Conservation (phyloP, 2,113 vertebrate genomes). For the Amblyornis subalaris region DNA sequence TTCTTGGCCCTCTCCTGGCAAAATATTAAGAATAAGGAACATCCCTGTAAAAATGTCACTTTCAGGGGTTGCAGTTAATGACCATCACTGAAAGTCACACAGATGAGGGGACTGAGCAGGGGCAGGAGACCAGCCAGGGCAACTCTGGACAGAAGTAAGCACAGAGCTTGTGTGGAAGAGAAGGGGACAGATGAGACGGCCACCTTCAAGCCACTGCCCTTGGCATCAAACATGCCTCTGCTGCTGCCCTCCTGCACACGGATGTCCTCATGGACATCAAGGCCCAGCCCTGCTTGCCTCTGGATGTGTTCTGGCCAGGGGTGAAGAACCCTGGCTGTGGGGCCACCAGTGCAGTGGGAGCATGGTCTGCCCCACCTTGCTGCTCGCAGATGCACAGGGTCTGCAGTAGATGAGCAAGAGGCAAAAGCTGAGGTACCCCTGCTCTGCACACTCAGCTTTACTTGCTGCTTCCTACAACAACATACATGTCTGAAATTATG, state of each 20-base stretch:
- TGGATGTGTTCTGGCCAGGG: not conserved
- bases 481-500: not conserved
- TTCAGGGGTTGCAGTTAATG: not conserved
- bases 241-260: not conserved
- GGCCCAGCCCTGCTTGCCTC: not conserved
- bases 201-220: not conserved
- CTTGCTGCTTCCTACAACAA: not conserved
- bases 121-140: not conserved
- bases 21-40: not conserved
- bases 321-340: not conserved
- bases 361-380: not conserved
- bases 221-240: not conserved
- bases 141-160: not conserved
- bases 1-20: not conserved
- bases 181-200: not conserved
- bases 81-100: not conserved
- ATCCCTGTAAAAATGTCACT: not conserved
- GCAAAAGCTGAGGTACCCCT: not conserved
- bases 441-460: not conserved
- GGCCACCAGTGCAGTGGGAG: not conserved
- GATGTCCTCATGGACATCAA: not conserved
- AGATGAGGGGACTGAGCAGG: not conserved
- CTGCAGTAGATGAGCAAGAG: not conserved
- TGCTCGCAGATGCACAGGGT: accelerated
- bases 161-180: not conserved